These are phyloP conservation scores for Epizoanthus scotinus DNA, from an alignment of 92 coral and sea anemone species.

Conservation along the genomic window DNA sequence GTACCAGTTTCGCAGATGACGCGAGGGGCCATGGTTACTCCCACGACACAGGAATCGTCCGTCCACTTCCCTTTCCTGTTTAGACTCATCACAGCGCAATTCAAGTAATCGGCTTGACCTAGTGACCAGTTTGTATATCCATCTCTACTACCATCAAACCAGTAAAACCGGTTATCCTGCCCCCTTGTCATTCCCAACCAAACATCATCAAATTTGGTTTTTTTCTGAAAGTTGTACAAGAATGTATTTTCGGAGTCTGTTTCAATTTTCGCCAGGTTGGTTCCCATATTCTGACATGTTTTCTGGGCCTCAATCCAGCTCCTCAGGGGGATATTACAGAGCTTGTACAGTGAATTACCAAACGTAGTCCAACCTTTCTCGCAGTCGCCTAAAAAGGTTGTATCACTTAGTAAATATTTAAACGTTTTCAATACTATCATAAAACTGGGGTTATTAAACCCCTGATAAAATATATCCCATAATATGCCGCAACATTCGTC, in stretches of 20 bases:
- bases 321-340: slow-evolving; percentile 17
- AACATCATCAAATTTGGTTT: not conserved
- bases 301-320: slow-evolving; percentile 31
- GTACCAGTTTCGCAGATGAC: slow-evolving; percentile 18
- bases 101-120: slow-evolving; percentile 20
- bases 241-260: slow-evolving; percentile 37
- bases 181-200: slow-evolving; percentile 31
- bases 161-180: slow-evolving; percentile 31
- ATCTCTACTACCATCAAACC: slow-evolving; percentile 24
- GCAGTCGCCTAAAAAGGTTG: slow-evolving; percentile 12
- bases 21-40: not conserved
- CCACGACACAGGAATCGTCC: slow-evolving; percentile 9
- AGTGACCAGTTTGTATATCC: slow-evolving; percentile 19
- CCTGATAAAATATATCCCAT: too few species aligned
- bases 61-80: slow-evolving; percentile 12
- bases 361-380: slow-evolving; percentile 1
- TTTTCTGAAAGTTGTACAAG: slow-evolving; percentile 28
- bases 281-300: slow-evolving; percentile 31
- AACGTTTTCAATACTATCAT: too few species aligned
- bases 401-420: too few species aligned
- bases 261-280: slow-evolving; percentile 22
- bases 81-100: slow-evolving; percentile 5
- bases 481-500: too few species aligned
- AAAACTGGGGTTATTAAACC: too few species aligned
- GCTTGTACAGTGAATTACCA: slow-evolving; percentile 3